Percentiles rank a stretch among this genome's conserved stretches.
Conservation (phyloP, 2,888 invertebrate species). For the Coenonympha glycerion region DNA sequence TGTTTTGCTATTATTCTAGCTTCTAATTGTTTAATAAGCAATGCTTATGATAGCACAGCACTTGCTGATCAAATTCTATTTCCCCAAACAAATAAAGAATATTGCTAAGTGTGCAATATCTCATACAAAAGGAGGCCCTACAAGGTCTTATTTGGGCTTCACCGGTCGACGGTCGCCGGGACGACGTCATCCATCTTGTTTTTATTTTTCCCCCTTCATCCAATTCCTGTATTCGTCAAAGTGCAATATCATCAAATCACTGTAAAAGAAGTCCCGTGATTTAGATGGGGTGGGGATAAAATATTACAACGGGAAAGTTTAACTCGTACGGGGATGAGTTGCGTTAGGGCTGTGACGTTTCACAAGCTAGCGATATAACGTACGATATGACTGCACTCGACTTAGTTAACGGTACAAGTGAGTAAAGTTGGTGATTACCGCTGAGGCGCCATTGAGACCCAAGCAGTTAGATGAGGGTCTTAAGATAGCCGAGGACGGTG, state of each 20-base stretch:
- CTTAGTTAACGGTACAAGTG: too few relatives aligned
- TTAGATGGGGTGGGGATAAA: constrained; percentile 59
- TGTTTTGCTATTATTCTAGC: too few relatives aligned
- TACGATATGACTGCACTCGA: not conserved
- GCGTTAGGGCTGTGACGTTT: constrained; percentile 29
- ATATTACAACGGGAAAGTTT: constrained; percentile 68
- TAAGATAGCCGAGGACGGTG: too few relatives aligned
- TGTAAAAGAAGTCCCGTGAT: constrained; percentile 73
- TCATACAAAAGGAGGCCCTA: not conserved
- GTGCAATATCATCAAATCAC: constrained; percentile 76
- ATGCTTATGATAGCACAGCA: too few relatives aligned
- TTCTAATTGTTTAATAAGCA: too few relatives aligned
- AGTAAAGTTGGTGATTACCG: too few relatives aligned
- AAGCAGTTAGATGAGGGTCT: too few relatives aligned
- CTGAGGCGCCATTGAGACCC: too few relatives aligned
- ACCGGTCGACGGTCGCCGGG: constrained; percentile 9
- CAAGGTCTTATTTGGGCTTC: constrained; percentile 10
- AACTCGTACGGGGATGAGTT: constrained; percentile 51
- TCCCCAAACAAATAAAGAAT: not conserved
- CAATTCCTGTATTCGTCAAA: constrained; percentile 57
- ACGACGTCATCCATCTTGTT: constrained; percentile 58
- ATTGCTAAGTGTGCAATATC: not conserved
- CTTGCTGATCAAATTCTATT: not conserved
- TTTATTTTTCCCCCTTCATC: constrained; percentile 48
- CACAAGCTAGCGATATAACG: constrained; percentile 29